Evolutionary conservation across 2,888 invertebrate genomes (phyloP), one percentile per base, ranked within the genome.

Genomic region (Aphodius granarius): DNA sequence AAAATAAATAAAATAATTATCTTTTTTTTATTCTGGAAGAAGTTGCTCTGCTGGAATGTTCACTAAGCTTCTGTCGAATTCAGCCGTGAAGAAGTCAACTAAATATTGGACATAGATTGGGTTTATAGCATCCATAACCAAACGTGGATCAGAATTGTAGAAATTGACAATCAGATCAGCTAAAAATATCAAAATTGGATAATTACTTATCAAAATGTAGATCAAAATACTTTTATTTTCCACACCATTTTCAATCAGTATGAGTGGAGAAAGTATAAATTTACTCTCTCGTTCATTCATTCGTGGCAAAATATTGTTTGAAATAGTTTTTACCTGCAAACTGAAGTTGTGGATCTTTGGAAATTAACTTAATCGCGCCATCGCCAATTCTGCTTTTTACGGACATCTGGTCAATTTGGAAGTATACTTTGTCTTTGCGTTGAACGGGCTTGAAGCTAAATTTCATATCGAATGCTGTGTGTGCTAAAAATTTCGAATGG

Each of bases 81-180:
- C 88, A 0, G 90, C 89, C 81, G 90, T 90, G 78, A 91, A 88
- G 66, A 93, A 89, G 5, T 91, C 90, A 0, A 90, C 90, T 0
- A 89, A 88, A 0, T 92, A 92, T 80, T 93, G 93, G 73, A 93
- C 91, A 66, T 92, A 90, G 63, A 94, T 90, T 0, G 94, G 94
- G 83, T 89, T 91, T 63, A 93, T 86, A 71, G 93, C 91, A 79
- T 93, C 92, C 85, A 93, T 86, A 3, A 93, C 90, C 6, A 91
- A 86, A 72, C 90, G 88, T 0, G 92, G 91, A 82, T 92, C 93
- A 77, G 91, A 89, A 81, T 93, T 93, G 89, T 92, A 93, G 88
- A 94, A 94, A 4, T 89, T 88, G 0, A 89, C 89, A n/a, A 93
- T 93, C 43, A 93, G 90, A 74, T 91, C 88, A 71, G 93, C 94